Percentiles rank a stretch among this genome's conserved stretches.
phyloP scores from a whole-genome alignment of 2,113 vertebrate species.

The Oncorhynchus tshawytscha region DNA sequence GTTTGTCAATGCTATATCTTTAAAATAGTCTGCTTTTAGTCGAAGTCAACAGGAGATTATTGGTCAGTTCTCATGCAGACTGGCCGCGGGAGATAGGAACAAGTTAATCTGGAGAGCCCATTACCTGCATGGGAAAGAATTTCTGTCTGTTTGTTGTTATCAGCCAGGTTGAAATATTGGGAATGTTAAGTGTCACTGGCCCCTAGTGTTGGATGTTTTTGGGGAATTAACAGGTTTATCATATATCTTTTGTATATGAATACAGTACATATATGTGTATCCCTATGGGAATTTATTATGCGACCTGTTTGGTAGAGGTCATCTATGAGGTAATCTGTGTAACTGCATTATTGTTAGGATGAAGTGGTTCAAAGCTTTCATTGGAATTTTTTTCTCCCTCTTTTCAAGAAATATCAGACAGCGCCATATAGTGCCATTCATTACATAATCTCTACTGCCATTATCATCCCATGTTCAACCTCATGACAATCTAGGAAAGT shows the following conservation, averaged over 20 bases:
- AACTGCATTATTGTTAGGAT: conserved; percentile 42
- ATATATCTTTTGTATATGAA: conserved; percentile 58
- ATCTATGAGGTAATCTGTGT: conserved; percentile 34
- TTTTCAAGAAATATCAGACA: conserved; percentile 5
- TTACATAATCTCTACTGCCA: conserved; percentile 6
- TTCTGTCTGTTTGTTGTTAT: background rate
- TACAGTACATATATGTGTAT: conserved; percentile 50
- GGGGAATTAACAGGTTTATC: conserved; percentile 27
- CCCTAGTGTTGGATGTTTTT: background rate
- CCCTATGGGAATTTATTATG: conserved; percentile 65
- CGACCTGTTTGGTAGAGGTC: conserved; percentile 51
- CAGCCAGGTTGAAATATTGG: background rate
- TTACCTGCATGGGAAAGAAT: background rate
- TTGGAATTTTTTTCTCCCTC: background rate
- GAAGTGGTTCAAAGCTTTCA: conserved; percentile 25
- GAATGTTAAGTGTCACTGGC: conserved; percentile 13
- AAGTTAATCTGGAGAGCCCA: background rate
- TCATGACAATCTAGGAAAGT: conserved; percentile 45
- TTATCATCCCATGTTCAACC: conserved; percentile 10
- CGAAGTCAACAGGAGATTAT: background rate
- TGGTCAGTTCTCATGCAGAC: background rate
- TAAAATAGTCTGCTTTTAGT: background rate
- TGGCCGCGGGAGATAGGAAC: background rate
- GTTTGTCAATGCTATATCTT: background rate
- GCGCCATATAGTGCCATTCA: no score